A percentile compares a stretch with the other conserved stretches of the same genome.
Conservation (phyloP, 92 coral and sea anemone species). For the Epizoanthus fatuus region DNA sequence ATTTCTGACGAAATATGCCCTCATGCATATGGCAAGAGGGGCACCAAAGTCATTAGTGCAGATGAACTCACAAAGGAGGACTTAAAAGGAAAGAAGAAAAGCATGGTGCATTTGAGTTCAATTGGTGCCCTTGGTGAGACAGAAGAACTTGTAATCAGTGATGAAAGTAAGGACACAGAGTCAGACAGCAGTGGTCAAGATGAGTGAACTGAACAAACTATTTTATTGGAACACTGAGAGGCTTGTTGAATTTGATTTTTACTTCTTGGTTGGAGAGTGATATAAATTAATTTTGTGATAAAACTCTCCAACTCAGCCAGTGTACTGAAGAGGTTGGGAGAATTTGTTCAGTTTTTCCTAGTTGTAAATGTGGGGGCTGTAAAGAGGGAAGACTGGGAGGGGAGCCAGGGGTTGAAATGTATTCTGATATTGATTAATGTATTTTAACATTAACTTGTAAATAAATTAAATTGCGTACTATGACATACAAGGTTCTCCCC, state of each 20-base stretch:
- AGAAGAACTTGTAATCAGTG: constrained; percentile 26
- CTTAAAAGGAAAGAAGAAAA: constrained; percentile 21
- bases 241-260: constrained; percentile 6
- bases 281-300: constrained; percentile 14
- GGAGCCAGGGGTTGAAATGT: too few relatives aligned
- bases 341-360: not conserved
- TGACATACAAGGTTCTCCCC: too few relatives aligned
- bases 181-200: constrained; percentile 36
- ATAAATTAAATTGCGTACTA: too few relatives aligned
- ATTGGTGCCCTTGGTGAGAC: constrained; percentile 43
- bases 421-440: too few relatives aligned
- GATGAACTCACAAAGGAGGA: constrained; percentile 24
- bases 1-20: constrained; percentile 44
- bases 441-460: too few relatives aligned
- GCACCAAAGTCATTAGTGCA: constrained; percentile 12
- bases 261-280: constrained; percentile 9
- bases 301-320: too few relatives aligned
- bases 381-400: too few relatives aligned
- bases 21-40: constrained; percentile 36
- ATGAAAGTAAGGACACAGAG: constrained; percentile 31
- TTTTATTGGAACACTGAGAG: constrained; percentile 1
- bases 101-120: constrained; percentile 20
- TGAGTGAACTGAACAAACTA: constrained; percentile 12
- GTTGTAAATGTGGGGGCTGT: too few relatives aligned
- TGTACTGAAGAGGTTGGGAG: constrained; percentile 1